phyloP scores from a whole-genome alignment of 2,888 invertebrate species.

The Drosophila affinis region DNA sequence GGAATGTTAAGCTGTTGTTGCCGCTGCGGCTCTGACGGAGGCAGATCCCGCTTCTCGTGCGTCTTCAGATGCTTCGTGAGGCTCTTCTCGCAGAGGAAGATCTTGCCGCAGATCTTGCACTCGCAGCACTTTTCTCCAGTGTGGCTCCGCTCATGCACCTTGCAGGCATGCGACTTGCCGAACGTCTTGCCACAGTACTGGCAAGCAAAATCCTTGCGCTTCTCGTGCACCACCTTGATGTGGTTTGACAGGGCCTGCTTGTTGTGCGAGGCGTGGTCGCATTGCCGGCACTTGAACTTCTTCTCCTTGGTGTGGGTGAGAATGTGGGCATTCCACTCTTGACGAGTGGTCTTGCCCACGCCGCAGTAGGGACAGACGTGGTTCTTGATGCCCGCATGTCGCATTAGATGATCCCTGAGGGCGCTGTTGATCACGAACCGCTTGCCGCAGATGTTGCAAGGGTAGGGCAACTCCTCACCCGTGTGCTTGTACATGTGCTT shows the following conservation, averaged over 20 bases:
- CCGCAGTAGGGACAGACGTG: slow-evolving; percentile 83
- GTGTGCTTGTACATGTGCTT: slow-evolving; percentile 82
- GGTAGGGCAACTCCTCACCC: slow-evolving; percentile 81
- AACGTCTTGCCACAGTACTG: slow-evolving; percentile 81
- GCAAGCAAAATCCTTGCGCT: slow-evolving; percentile 81
- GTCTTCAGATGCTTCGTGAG: slow-evolving; percentile 81
- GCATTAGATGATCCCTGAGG: slow-evolving; percentile 81
- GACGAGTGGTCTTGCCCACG: slow-evolving; percentile 81
- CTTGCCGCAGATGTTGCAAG: slow-evolving; percentile 81
- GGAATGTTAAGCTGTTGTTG: slow-evolving; percentile 75
- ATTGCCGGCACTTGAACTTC: slow-evolving; percentile 81
- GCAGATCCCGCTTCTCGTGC: slow-evolving; percentile 79
- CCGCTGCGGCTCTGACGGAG: slow-evolving; percentile 62
- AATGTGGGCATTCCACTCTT: slow-evolving; percentile 82
- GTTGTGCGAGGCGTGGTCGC: slow-evolving; percentile 81
- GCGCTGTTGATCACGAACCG: slow-evolving; percentile 82
- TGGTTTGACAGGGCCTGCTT: slow-evolving; percentile 80
- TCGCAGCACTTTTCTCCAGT: slow-evolving; percentile 81
- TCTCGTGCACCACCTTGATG: slow-evolving; percentile 80
- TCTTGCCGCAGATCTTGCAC: slow-evolving; percentile 80
- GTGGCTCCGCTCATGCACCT: slow-evolving; percentile 81
- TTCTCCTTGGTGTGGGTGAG: slow-evolving; percentile 82
- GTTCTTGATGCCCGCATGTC: slow-evolving; percentile 83
- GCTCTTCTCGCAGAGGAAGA: slow-evolving; percentile 81
- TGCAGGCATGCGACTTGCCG: slow-evolving; percentile 80